Evolutionary conservation across 2,113 vertebrate species (phyloP).

Genomic region (Pedetes capensis): DNA sequence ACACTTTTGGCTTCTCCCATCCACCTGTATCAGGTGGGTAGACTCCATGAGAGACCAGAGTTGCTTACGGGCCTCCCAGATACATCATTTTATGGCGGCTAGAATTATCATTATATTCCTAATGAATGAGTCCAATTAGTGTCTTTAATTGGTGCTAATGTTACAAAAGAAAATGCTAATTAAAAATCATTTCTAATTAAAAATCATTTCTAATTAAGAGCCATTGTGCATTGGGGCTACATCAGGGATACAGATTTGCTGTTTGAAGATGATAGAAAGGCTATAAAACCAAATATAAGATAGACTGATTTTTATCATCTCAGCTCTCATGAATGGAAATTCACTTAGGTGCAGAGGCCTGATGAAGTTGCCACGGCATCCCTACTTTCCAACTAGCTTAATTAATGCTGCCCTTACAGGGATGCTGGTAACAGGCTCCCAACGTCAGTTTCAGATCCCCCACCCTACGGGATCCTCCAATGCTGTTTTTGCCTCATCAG

Average conservation of each 20-base stretch:
- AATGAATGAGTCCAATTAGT: constrained; percentile 37
- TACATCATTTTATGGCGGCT: background rate
- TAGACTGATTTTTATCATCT: background rate
- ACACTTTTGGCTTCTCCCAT: background rate
- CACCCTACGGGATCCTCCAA: background rate
- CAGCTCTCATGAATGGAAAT: background rate
- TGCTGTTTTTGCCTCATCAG: background rate
- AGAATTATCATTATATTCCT: constrained; percentile 21
- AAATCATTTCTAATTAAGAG: constrained; percentile 14
- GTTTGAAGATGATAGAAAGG: background rate
- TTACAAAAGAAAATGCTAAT: constrained; percentile 48
- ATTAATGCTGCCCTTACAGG: background rate
- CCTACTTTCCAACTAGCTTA: background rate
- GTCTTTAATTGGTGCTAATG: constrained; percentile 19
- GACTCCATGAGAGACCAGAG: background rate
- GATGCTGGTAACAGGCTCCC: background rate
- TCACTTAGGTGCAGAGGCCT: background rate
- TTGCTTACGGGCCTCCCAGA: background rate
- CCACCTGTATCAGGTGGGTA: background rate
- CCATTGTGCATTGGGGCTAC: background rate
- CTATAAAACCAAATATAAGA: background rate
- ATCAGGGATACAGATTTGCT: background rate
- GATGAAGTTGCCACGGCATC: background rate
- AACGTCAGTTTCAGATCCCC: background rate
- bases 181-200: constrained; percentile 57